Evolutionary conservation across 1,140 invertebrate genomes (phyloP), one percentile per base, ranked within the genome.

Genomic region (Pachyrhynchus sulphureomaculatus): DNA sequence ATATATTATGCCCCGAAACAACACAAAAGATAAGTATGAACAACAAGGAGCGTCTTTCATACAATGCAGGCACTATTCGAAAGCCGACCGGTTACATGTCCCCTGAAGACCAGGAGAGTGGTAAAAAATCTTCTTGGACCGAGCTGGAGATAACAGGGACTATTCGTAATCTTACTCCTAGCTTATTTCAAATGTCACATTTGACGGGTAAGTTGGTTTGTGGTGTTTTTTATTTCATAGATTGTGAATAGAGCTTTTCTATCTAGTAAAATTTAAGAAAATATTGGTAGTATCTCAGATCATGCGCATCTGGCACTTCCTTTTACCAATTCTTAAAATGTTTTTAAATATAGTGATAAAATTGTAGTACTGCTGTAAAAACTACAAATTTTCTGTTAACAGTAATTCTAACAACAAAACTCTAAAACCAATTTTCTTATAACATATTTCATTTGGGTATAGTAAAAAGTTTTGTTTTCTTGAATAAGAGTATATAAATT

Each of bases 11-110:
- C 84, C 84, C 71, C 79, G 83, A 73, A 83, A 37, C 9, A 53
- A 80, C 76, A 78, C 81, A 66, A 85, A 85, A 75, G 83, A 85
- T 67, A 76, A 75, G 64, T 74, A 71, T 65, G 74, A 76, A 48
- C 53, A 76, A 48, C 53, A 48, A 49, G 8, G 13, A 15, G 15
- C 41, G 9, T 47, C 51, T 15, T n/a, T 51, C 44, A 21, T 62
- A 37, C 39, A 49, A 55, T 18, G 64, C 62, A 71, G 68, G 58
- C 62, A 65, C 53, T 17, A 21, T 52, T 34, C 64, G 90, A 78
- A 86, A 93, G 76, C 84, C 86, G 63, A 90, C 96, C 80, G 91
- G 90, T 68, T 92, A 95, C 79, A 92, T 96, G 90, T 91, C 91
- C 71, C 82, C 88, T 56, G 93, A 95, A 79, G 95, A 97, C 75